Evolutionary conservation across 2,797 vertebrate genomes (phyloP).

Genomic region (Acanthornis magna): DNA sequence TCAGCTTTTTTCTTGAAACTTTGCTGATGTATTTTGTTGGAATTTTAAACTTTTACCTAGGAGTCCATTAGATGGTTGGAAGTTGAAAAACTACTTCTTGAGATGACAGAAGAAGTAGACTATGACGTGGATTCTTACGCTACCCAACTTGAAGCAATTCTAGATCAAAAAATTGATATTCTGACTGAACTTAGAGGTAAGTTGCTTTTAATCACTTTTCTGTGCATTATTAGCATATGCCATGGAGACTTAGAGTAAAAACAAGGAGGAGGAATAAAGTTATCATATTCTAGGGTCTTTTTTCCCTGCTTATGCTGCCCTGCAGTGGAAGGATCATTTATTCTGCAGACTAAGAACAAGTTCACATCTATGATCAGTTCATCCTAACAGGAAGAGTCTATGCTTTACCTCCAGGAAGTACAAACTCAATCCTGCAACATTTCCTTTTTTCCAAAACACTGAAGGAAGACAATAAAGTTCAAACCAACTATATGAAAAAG

Average conservation of each 20-base stretch:
- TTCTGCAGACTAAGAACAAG: not conserved
- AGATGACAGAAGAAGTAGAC: slow-evolving; percentile 98
- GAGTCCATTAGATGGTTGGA: slow-evolving; percentile 96
- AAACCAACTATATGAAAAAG: not conserved
- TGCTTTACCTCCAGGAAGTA: not conserved
- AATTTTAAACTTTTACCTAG: slow-evolving; percentile 65
- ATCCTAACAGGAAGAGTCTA: not conserved
- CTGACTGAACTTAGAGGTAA: slow-evolving; percentile 92
- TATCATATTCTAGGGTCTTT: not conserved
- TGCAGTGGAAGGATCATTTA: not conserved
- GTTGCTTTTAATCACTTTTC: not conserved
- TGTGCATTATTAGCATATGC: not conserved
- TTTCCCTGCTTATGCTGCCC: not conserved
- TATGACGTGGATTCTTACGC: slow-evolving; percentile 95
- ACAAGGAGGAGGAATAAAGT: not conserved
- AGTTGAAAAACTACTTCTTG: slow-evolving; percentile 92
- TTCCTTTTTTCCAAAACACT: not conserved
- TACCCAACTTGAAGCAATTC: slow-evolving; percentile 93
- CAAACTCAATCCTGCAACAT: not conserved
- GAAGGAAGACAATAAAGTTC: not conserved
- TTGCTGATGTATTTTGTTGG: not conserved
- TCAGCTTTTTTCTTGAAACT: not conserved
- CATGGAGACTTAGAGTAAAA: not conserved
- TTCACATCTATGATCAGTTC: not conserved
- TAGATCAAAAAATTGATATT: slow-evolving; percentile 96